phyloP scores from a whole-genome alignment of 2,797 vertebrate species.

The Tragopan temminckii region DNA sequence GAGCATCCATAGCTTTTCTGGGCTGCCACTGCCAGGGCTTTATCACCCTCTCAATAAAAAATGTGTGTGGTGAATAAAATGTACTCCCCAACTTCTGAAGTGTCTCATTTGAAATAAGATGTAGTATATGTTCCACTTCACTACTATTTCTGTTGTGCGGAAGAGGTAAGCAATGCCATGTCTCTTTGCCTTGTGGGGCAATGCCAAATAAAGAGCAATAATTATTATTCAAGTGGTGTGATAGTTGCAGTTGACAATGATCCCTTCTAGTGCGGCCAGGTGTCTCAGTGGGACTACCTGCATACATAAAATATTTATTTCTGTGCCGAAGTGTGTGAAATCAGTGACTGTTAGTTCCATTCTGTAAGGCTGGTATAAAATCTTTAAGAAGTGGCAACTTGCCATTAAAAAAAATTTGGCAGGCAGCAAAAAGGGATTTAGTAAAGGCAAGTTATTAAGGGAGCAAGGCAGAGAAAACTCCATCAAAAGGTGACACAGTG shows the following conservation, averaged over 20 bases:
- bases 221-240: not conserved
- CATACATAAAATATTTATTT: conserved; percentile 22
- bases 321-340: not conserved
- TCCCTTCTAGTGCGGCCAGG: not conserved
- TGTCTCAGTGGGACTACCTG: not conserved
- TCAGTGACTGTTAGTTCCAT: not conserved
- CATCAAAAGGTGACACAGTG: not conserved
- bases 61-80: not conserved
- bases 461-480: not conserved
- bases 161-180: not conserved
- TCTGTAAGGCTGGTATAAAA: not conserved
- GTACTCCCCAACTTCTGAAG: not conserved
- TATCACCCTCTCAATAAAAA: not conserved
- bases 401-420: not conserved
- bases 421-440: conserved; percentile 18
- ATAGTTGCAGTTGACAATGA: not conserved
- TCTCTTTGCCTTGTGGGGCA: not conserved
- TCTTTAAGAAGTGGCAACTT: conserved; percentile 23
- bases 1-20: not conserved
- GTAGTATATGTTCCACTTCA: not conserved
- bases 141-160: not conserved
- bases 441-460: not conserved
- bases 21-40: not conserved
- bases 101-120: not conserved
- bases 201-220: not conserved